Percentiles rank a stretch among this genome's conserved stretches.
Conservation (phyloP, 2,113 vertebrate genomes). For the Craseonycteris thonglongyai region DNA sequence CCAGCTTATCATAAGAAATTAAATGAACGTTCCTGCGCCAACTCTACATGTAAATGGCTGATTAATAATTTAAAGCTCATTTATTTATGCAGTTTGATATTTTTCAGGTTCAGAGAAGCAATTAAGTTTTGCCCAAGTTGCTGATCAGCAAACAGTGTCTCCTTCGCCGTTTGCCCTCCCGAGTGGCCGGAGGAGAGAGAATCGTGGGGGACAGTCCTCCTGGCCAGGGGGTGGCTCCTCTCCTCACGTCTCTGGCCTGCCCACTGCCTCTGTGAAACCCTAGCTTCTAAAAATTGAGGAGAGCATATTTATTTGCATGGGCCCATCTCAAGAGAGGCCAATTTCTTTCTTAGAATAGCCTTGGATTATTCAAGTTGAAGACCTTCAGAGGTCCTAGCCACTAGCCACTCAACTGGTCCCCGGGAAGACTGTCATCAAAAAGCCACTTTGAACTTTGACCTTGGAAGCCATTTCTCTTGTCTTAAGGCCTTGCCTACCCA, state of each 20-base stretch:
- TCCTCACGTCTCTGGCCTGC: neutral
- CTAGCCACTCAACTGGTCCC: neutral
- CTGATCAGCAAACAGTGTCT: slow-evolving; percentile 56
- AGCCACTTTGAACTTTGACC: neutral
- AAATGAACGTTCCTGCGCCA: slow-evolving; percentile 77
- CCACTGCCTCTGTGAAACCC: neutral
- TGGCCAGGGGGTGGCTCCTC: rapidly evolving
- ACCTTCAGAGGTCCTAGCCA: neutral
- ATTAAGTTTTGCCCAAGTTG: slow-evolving; percentile 72
- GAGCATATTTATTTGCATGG: neutral
- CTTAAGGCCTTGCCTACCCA: neutral
- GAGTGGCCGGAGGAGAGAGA: neutral
- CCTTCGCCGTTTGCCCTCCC: neutral
- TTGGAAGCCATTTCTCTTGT: neutral
- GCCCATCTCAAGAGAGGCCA: neutral
- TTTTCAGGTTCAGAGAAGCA: slow-evolving; percentile 79
- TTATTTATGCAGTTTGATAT: slow-evolving; percentile 85
- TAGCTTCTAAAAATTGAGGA: neutral
- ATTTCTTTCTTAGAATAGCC: neutral
- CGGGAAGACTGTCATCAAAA: neutral
- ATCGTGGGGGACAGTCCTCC: rapidly evolving
- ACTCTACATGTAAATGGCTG: slow-evolving; percentile 77
- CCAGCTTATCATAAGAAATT: slow-evolving; percentile 78
- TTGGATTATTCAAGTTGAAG: neutral
- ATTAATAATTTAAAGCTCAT: slow-evolving; percentile 81